These are phyloP conservation scores for Pheucticus melanocephalus DNA, from an alignment of 2,113 vertebrate species.

Conservation along the genomic window DNA sequence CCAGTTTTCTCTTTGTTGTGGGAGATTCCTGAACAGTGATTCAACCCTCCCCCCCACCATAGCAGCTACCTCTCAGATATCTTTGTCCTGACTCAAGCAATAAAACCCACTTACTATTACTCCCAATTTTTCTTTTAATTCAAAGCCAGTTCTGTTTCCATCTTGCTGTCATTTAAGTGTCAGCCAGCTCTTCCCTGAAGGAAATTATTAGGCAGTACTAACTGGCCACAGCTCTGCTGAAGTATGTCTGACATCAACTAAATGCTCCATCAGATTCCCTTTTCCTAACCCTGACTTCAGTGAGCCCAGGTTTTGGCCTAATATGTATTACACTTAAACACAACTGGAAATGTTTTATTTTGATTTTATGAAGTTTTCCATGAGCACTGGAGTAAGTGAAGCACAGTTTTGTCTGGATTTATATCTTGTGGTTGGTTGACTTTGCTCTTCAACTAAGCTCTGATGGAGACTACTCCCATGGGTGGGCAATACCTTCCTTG, in stretches of 20 bases:
- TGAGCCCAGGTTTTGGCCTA: not conserved
- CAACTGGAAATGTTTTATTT: slow-evolving; percentile 8
- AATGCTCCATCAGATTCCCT: not conserved
- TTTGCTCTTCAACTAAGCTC: not conserved
- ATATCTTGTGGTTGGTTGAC: not conserved
- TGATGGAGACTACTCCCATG: not conserved
- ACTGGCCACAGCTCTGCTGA: not conserved
- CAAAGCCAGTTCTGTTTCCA: not conserved
- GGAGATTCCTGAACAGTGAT: slow-evolving; percentile 42
- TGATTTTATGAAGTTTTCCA: not conserved
- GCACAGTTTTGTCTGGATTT: not conserved
- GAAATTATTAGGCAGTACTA: not conserved
- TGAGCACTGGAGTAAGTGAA: not conserved
- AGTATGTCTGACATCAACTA: not conserved
- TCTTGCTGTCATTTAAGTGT: not conserved
- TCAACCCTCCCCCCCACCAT: not conserved
- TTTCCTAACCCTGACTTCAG: not conserved
- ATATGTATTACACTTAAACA: not conserved
- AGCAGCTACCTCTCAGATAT: not conserved
- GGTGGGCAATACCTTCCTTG: not conserved
- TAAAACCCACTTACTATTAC: not conserved
- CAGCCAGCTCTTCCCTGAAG: not conserved
- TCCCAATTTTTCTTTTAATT: not conserved
- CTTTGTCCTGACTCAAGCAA: not conserved
- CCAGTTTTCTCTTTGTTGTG: not conserved